A percentile compares a stretch with the other conserved stretches of the same genome.
Evolutionary conservation across 2,888 invertebrate species (phyloP).

Genomic region (Automeris io): DNA sequence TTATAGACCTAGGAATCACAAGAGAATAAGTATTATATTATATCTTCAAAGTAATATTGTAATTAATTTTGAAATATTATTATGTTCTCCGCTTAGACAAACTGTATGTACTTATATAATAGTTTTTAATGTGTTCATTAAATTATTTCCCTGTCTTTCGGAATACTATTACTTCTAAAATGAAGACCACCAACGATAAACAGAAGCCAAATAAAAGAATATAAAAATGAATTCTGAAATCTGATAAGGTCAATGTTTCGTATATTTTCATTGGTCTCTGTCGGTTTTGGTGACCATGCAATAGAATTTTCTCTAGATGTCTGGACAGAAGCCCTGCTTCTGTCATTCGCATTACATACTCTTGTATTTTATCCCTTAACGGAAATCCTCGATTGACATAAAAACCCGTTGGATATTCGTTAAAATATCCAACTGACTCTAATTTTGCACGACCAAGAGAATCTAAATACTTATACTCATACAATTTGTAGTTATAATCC

Average conservation of each 20-base stretch:
- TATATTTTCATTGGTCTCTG: slow-evolving; percentile 14
- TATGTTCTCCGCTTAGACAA: too few relatives aligned
- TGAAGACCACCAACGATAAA: slow-evolving; percentile 31
- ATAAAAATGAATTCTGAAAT: slow-evolving; percentile 35
- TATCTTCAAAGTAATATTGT: too few relatives aligned
- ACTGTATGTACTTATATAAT: too few relatives aligned
- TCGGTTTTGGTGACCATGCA: slow-evolving; percentile 13
- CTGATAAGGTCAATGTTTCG: slow-evolving; percentile 21
- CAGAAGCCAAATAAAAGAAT: slow-evolving; percentile 29
- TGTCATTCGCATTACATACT: slow-evolving; percentile 27
- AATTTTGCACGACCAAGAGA: slow-evolving; percentile 29
- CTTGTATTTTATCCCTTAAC: slow-evolving; percentile 29
- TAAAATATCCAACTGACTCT: slow-evolving; percentile 30
- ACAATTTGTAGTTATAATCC: slow-evolving; percentile 31
- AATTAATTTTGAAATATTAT: too few relatives aligned
- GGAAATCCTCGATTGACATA: slow-evolving; percentile 40
- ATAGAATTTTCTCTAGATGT: slow-evolving; percentile 24
- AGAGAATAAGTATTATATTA: too few relatives aligned
- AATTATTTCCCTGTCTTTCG: slow-evolving; percentile 8
- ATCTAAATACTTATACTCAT: slow-evolving; percentile 30
- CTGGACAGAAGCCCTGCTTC: slow-evolving; percentile 39
- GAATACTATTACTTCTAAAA: slow-evolving; percentile 29
- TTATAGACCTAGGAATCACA: too few relatives aligned
- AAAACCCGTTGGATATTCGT: slow-evolving; percentile 25
- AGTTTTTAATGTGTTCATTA: slow-evolving; percentile 8